Percentiles rank a stretch among this genome's conserved stretches.
phyloP scores from a whole-genome alignment of 2,797 vertebrate genomes.

The Tadarida brasiliensis region DNA sequence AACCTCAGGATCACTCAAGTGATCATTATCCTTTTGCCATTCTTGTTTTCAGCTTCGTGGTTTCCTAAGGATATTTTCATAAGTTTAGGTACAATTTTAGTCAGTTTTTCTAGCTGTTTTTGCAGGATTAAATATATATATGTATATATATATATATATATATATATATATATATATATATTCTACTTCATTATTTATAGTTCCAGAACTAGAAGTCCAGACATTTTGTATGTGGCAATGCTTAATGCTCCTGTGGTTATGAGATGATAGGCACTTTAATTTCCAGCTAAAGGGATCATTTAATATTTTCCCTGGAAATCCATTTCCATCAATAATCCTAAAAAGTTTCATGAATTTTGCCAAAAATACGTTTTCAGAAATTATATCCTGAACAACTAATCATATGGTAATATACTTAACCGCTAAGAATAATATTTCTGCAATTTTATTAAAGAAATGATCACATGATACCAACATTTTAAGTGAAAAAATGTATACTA shows the following conservation, averaged over 20 bases:
- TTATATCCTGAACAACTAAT: not conserved
- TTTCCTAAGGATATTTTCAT: not conserved
- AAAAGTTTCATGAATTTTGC: not conserved
- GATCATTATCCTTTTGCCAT: not conserved
- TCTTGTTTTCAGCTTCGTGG: not conserved
- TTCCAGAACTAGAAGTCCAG: not conserved
- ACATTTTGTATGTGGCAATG: not conserved
- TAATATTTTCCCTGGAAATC: not conserved
- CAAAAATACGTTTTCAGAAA: constrained; percentile 57
- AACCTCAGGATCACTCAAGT: not conserved
- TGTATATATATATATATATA: too few species aligned
- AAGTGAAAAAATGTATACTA: not conserved
- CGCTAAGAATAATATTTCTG: not conserved
- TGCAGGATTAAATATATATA: too few species aligned
- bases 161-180: too few species aligned
- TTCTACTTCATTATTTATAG: not conserved
- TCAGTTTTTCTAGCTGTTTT: not conserved
- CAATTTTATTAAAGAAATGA: constrained; percentile 15
- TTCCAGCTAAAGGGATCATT: not conserved
- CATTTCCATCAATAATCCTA: constrained; percentile 26
- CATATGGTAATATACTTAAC: not conserved
- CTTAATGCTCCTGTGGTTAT: not conserved
- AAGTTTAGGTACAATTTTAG: not conserved
- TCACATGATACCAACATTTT: not conserved
- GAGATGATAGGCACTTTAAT: not conserved